These are phyloP conservation scores for Eubasilissa splendida DNA, from an alignment of 2,888 invertebrate genomes.

Conservation along the genomic window DNA sequence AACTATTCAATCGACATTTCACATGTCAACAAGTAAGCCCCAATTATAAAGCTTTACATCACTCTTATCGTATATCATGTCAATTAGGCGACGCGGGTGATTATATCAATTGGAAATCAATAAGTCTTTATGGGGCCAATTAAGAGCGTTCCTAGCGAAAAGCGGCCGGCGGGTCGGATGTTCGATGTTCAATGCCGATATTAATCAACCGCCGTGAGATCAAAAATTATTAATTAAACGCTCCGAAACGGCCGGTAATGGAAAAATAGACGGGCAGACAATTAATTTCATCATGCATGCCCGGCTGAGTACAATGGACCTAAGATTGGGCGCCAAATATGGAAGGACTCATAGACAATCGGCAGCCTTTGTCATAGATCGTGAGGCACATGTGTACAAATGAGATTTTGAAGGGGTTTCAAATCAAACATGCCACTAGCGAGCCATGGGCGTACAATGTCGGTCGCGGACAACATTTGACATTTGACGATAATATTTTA, in stretches of 20 bases:
- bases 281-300: conserved; percentile 19
- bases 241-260: conserved; percentile 16
- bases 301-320: conserved; percentile 13
- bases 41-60: conserved; percentile 41
- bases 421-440: too few species aligned
- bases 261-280: conserved; percentile 18
- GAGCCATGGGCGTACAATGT: too few species aligned
- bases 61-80: conserved; percentile 52
- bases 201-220: conserved; percentile 40
- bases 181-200: conserved; percentile 25
- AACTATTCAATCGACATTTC: conserved; percentile 25
- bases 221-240: conserved; percentile 38
- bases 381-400: too few species aligned
- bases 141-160: conserved; percentile 34
- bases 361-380: conserved; percentile 5
- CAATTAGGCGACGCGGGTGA: conserved; percentile 50
- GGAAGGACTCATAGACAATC: conserved; percentile 25
- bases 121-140: conserved; percentile 55
- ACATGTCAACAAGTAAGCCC: conserved; percentile 36
- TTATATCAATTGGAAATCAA: conserved; percentile 55
- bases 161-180: conserved; percentile 11
- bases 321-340: conserved; percentile 26
- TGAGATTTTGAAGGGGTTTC: too few species aligned
- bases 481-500: too few species aligned
- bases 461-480: too few species aligned